Evolutionary conservation across 2,113 vertebrate genomes (phyloP).

Genomic region (Lanius collurio): DNA sequence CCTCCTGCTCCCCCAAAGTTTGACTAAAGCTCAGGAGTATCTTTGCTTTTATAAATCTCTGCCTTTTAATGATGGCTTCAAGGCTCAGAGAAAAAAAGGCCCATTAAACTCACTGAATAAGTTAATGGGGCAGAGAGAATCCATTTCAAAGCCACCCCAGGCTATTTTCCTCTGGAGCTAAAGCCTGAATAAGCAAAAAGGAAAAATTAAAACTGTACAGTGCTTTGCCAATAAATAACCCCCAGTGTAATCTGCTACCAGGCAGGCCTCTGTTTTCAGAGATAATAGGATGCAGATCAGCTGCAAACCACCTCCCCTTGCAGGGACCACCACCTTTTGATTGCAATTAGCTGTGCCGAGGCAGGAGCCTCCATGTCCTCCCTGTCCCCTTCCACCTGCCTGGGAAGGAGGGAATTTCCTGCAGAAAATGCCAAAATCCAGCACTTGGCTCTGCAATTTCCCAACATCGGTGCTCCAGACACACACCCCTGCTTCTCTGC

Average conservation of each 20-base stretch:
- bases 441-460: background rate
- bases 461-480: background rate
- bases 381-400: background rate
- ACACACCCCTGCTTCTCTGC: background rate
- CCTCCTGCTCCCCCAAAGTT: constrained; percentile 52
- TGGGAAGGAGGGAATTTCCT: background rate
- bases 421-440: background rate
- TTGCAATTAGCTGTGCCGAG: background rate
- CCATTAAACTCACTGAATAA: constrained; percentile 84
- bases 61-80: constrained; percentile 79
- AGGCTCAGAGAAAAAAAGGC: constrained; percentile 74
- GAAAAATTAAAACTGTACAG: constrained; percentile 75
- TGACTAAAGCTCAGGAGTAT: constrained; percentile 77
- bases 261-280: constrained; percentile 47
- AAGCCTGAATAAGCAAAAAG: constrained; percentile 82
- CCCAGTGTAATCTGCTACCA: constrained; percentile 45
- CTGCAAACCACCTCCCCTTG: constrained; percentile 1
- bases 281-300: constrained; percentile 43
- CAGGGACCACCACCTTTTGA: constrained; percentile 21
- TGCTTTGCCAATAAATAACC: constrained; percentile 73
- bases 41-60: constrained; percentile 80
- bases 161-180: constrained; percentile 79
- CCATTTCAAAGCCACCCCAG: constrained; percentile 78
- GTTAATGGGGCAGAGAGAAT: constrained; percentile 85
- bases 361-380: background rate